Evolutionary conservation across 2,797 vertebrate species (phyloP), one percentile per base, ranked within the genome.

Genomic region (Oceanodroma leucorhoa): DNA sequence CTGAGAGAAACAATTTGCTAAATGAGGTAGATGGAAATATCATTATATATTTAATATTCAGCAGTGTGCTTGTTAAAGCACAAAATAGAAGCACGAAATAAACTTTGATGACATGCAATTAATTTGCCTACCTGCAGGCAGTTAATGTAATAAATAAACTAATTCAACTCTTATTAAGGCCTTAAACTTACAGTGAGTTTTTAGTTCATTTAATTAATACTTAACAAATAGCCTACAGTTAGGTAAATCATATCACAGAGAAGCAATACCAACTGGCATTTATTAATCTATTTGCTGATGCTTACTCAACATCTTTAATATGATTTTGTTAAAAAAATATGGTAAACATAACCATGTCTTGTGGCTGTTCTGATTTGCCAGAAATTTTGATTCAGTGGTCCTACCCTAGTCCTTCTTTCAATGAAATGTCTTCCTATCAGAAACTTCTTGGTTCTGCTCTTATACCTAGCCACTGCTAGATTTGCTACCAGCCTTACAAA

Each of bases 121-220:
- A 91, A 86, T 93, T 94, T 87, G 26, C 50, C 26, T 86, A 43
- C 53, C 94, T 93, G 18, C 55, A 93, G 93, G 94, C 62, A 89
- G 24, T 62, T 85, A 93, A 90, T 82, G n/a, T 21, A 82, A 82
- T 82, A 95, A 91, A 91, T 83, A 91, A 93, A 84, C 20, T 40
- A 90, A 96, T 95, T 89, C 73, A 61, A 41, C 62, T 85, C 60
- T 57, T 93, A 91, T 89, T 93, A 87, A 15, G 34, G 13, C 45
- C 40, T 94, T 88, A 92, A 90, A 93, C 34, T 91, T 94, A 53
- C 3, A 38, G 6, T 58, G 64, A 88, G 41, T 58, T 93, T 93
- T 93, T 55, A 81, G 29, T 94, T 83, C 64, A 94, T 94, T 87
- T 89, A 93, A 95, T 96, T 94, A 96, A 94, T 94, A 80, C 78